These are phyloP conservation scores for Anseranas semipalmata DNA, from an alignment of 2,113 vertebrate genomes.

Conservation along the genomic window DNA sequence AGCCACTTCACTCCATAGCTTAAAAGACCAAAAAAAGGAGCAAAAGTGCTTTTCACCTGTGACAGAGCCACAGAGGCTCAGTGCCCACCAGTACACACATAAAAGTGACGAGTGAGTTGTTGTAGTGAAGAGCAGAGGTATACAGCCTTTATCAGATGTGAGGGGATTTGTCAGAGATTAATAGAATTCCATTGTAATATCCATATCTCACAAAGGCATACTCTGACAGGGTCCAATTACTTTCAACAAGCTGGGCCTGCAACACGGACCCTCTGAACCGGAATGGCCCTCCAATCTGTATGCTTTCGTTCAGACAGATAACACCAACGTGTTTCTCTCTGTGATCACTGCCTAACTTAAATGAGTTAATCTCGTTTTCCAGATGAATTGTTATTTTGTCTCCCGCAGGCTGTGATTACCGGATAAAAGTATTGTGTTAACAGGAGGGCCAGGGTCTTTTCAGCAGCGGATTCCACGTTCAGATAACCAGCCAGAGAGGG, in stretches of 20 bases:
- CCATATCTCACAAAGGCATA: slow-evolving; percentile 78
- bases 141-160: slow-evolving; percentile 74
- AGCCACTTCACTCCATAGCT: not conserved
- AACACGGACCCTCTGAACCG: slow-evolving; percentile 75
- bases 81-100: not conserved
- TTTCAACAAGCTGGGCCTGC: slow-evolving; percentile 75
- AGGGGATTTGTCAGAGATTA: slow-evolving; percentile 80
- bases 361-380: slow-evolving; percentile 87
- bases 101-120: not conserved
- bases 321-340: slow-evolving; percentile 74
- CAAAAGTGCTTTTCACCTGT: not conserved
- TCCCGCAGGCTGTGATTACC: slow-evolving; percentile 83
- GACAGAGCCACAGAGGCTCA: not conserved
- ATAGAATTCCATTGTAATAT: slow-evolving; percentile 82
- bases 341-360: slow-evolving; percentile 78
- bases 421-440: slow-evolving; percentile 84
- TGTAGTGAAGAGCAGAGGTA: slow-evolving; percentile 59
- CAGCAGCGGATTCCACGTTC: slow-evolving; percentile 31
- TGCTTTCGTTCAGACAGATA: slow-evolving; percentile 77
- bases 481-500: slow-evolving; percentile 14
- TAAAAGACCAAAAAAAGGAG: not conserved
- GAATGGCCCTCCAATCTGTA: slow-evolving; percentile 75
- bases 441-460: slow-evolving; percentile 72
- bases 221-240: slow-evolving; percentile 80
- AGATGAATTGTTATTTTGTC: slow-evolving; percentile 87